These are phyloP conservation scores for Speoplatyrhinus poulsoni DNA, from an alignment of 2,113 vertebrate species.

Conservation along the genomic window DNA sequence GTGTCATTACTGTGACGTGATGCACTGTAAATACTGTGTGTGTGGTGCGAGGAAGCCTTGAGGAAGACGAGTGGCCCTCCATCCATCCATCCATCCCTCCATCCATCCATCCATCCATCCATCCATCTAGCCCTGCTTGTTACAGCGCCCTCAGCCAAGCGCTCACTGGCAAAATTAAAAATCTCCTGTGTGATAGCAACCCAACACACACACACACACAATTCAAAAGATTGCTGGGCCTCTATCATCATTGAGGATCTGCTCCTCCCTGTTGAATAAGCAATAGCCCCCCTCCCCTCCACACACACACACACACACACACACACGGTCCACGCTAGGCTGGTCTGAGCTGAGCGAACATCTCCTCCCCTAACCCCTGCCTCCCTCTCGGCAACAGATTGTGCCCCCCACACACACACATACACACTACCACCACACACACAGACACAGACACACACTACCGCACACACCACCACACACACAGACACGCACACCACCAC, in stretches of 20 bases:
- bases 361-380: constrained; percentile 41
- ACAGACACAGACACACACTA: background rate
- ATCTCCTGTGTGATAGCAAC: constrained; percentile 39
- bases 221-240: constrained; percentile 64
- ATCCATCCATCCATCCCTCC: background rate
- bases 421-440: constrained; percentile 19
- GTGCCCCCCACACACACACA: background rate
- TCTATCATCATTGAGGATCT: constrained; percentile 71
- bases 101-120: constrained; percentile 12
- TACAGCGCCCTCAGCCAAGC: constrained; percentile 34
- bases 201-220: constrained; percentile 6
- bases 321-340: constrained; percentile 55
- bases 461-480: constrained; percentile 3
- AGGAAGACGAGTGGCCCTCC: constrained; percentile 10
- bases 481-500: background rate
- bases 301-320: background rate
- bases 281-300: constrained; percentile 67
- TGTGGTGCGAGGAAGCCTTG: background rate
- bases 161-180: constrained; percentile 67
- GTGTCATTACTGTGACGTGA: constrained; percentile 21
- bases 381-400: constrained; percentile 58
- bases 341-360: constrained; percentile 58
- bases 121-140: constrained; percentile 21
- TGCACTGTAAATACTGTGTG: background rate
- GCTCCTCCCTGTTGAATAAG: constrained; percentile 78